A percentile compares a stretch with the other conserved stretches of the same genome.
phyloP scores from a whole-genome alignment of 2,888 invertebrate genomes.

The Nezara viridula region DNA sequence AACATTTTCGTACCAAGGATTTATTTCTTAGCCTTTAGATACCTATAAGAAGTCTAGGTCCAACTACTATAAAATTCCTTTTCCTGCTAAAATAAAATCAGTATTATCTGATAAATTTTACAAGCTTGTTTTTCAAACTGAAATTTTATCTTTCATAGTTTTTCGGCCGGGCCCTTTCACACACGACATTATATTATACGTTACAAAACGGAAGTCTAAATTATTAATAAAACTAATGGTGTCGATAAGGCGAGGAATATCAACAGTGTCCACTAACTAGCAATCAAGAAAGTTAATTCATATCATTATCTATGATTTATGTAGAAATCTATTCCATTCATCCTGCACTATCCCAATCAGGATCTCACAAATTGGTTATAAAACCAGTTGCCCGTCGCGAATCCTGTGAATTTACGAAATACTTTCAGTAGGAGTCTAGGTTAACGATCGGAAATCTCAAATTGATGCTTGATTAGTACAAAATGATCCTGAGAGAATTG shows the following conservation, averaged over 20 bases:
- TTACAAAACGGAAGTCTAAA: neutral
- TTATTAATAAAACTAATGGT: constrained; percentile 5
- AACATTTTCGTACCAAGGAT: too few species aligned
- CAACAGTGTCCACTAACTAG: constrained; percentile 3
- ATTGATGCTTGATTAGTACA: neutral
- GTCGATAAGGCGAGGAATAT: neutral
- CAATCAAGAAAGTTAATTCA: constrained; percentile 21
- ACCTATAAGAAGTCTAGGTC: too few species aligned
- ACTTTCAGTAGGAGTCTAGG: neutral
- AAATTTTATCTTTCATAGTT: neutral
- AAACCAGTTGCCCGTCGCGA: neutral
- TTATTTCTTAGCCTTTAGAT: too few species aligned
- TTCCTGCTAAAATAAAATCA: too few species aligned
- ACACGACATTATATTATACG: neutral
- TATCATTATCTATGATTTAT: constrained; percentile 34
- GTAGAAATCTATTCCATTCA: constrained; percentile 26
- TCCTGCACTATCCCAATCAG: neutral
- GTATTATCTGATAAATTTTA: neutral
- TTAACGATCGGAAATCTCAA: neutral
- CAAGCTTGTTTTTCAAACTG: neutral
- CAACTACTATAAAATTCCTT: too few species aligned
- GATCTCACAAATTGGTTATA: neutral
- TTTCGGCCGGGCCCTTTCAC: neutral
- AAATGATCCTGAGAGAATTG: neutral
- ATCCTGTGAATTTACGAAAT: constrained; percentile 10